Evolutionary conservation across 2,888 invertebrate species (phyloP), one percentile per base, ranked within the genome.

Genomic region (Drosophila picticornis): DNA sequence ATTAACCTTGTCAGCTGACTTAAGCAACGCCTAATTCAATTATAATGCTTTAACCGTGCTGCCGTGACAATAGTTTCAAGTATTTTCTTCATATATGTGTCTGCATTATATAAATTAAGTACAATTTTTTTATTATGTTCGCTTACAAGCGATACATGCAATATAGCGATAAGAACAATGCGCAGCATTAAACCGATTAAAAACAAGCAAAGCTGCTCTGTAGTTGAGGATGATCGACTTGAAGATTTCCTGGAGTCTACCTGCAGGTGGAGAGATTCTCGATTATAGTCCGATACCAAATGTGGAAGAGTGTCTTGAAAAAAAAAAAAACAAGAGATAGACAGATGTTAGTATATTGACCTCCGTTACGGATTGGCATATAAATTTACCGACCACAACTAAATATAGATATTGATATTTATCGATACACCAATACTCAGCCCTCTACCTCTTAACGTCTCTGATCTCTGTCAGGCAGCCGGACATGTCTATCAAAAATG

Each of bases 111-210:
- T 64, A 46, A 34, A 55, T 57, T 57, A 81, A 27, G 59, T 53
- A 75, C 81, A 36, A 57, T 46, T 22, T 38, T 27, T 27, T 2
- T 25, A 38, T 46, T 25, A 16, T 46, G 48, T 34, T 52, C 59
- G 40, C 53, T 77, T 77, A 72, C 72, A 67, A 46, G 63, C 67
- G 56, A 38, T n/a, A 56, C 61, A 75, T 70, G 53, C 34, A 40
- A 29, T 16, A 10, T 22, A 13, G 16, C 59, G 77, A 77, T 77
- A 66, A 72, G 72, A 79, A 76, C 80, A 76, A 76, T 63, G 50
- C 46, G 32, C 48, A 43, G 31, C 43, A 27, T 60, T 43, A 50
- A 46, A 29, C 27, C 59, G 27, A n/a, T 55, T 25, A 11, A 55
- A 38, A 55, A 63, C 29, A 51, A 46, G 27, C 16, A 61, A 46